Evolutionary conservation across 37 sponge, comb jelly and placozoan genomes (phyloP), one percentile per base, ranked within the genome.

Genomic region (Aplysina aerophoba): DNA sequence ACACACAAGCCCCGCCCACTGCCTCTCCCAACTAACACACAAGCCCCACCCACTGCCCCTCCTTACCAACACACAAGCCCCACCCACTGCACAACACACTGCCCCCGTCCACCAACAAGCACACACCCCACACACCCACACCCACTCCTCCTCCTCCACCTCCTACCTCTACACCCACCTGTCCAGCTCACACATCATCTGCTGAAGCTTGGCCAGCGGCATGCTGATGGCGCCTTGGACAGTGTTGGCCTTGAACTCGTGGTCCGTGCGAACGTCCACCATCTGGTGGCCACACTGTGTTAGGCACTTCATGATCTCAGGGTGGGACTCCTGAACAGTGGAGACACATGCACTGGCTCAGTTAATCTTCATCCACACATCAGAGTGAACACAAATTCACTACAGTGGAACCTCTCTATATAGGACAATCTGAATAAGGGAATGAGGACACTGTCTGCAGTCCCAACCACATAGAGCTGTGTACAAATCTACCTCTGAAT

Each of bases 211-310:
- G 31, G 35, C 14, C 27, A 66, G 67, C 40, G 68, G 78, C 38
- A 75, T 21, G 25, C 38, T 90, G 84, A 83, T 21, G 22, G 94
- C 88, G 30, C 55, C 78, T 30, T 81, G 85, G n/a, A 67, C 86
- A 22, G 80, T 83, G 59, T 94, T 94, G 41, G 31, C n/a, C 20
- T 73, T 53, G 65, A 80, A 87, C 65, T 94, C 92, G 22, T 19
- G 36, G 27, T 71, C 59, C 2, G 91, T 90, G 22, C 94, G 72
- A 11, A 94, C 89, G 71, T 94, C 94, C 27, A 94, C 27, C 21
- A 94, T 22, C 28, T 80, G 72, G 60, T 80, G 64, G 0, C 94
- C 94, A 4, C 44, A 54, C n/a, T 83, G 24, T 14, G 87, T 30
- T 50, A 84, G 27, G 0, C 73, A 35, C 17, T 25, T 0, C 59